Evolutionary conservation across 2,888 invertebrate genomes (phyloP).

Genomic region (Beris morrisii): DNA sequence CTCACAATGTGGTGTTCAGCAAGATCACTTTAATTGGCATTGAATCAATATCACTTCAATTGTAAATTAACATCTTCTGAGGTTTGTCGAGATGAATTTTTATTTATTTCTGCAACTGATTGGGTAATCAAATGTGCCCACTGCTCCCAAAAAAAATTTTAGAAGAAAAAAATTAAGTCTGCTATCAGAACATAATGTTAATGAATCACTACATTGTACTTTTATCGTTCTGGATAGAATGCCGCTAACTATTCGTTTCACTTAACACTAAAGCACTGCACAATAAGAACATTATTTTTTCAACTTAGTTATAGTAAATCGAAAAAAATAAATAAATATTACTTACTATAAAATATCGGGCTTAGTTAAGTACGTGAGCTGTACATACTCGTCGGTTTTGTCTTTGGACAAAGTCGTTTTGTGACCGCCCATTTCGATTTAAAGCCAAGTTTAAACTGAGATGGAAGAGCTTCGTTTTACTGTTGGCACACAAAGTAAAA

Average conservation of each 20-base stretch:
- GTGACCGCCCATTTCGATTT: conserved; percentile 15
- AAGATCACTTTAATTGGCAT: too few relatives aligned
- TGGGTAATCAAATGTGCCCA: not conserved
- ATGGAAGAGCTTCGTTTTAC: too few relatives aligned
- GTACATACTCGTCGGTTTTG: conserved; percentile 62
- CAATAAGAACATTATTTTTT: not conserved
- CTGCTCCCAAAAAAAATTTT: not conserved
- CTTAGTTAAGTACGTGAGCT: conserved; percentile 64
- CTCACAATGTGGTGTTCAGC: too few relatives aligned
- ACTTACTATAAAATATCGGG: conserved; percentile 67
- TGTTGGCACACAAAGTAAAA: too few relatives aligned
- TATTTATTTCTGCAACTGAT: not conserved
- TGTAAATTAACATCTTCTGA: too few relatives aligned
- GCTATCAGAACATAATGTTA: too few relatives aligned
- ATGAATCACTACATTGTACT: not conserved
- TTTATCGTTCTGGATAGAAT: not conserved
- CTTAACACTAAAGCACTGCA: conserved; percentile 24
- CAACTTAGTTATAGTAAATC: not conserved
- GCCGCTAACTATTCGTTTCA: not conserved
- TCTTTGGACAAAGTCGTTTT: conserved; percentile 58
- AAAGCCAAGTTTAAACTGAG: conserved; percentile 12
- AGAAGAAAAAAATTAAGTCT: not conserved
- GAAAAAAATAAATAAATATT: not conserved
- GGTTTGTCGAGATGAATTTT: too few relatives aligned
- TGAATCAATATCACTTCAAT: too few relatives aligned